Percentiles rank a stretch among this genome's conserved stretches.
Conservation (phyloP, 2,888 invertebrate species). For the Drosophila silvestris region DNA sequence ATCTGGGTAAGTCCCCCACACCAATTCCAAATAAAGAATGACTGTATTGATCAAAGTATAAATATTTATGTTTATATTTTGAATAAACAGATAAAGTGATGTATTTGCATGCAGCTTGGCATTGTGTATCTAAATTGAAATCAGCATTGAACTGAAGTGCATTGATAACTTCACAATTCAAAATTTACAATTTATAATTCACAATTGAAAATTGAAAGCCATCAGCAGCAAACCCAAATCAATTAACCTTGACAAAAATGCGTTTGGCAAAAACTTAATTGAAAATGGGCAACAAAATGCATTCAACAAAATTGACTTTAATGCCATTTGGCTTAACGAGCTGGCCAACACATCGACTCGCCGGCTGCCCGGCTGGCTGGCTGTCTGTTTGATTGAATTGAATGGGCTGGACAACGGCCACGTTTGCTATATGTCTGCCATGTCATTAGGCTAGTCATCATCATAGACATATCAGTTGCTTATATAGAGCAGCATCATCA, state of each 20-base stretch:
- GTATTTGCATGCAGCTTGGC: slow-evolving; percentile 47
- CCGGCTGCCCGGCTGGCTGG: slow-evolving; percentile 17
- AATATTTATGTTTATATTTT: not conserved
- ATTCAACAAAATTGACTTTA: slow-evolving; percentile 61
- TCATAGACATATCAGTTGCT: slow-evolving; percentile 36
- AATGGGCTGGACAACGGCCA: slow-evolving; percentile 52
- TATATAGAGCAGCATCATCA: slow-evolving; percentile 30
- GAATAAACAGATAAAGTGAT: slow-evolving; percentile 19
- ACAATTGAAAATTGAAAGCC: slow-evolving; percentile 64
- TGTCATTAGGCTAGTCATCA: slow-evolving; percentile 46
- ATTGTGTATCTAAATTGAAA: slow-evolving; percentile 71
- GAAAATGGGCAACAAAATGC: slow-evolving; percentile 72
- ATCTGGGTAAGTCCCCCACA: slow-evolving; percentile 26
- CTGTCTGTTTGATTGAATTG: slow-evolving; percentile 33
- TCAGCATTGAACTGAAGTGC: slow-evolving; percentile 75
- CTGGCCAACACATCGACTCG: slow-evolving; percentile 12
- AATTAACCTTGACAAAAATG: slow-evolving; percentile 77
- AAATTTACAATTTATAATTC: slow-evolving; percentile 43
- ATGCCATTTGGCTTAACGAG: slow-evolving; percentile 62
- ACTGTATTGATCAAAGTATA: slow-evolving; percentile 5
- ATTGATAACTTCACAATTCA: slow-evolving; percentile 67
- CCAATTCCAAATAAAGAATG: slow-evolving; percentile 2
- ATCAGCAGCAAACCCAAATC: slow-evolving; percentile 52
- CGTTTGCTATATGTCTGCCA: slow-evolving; percentile 68
- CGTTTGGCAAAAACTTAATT: slow-evolving; percentile 70